phyloP scores from a whole-genome alignment of 1,140 invertebrate genomes.

The Potamilus streckersoni region DNA sequence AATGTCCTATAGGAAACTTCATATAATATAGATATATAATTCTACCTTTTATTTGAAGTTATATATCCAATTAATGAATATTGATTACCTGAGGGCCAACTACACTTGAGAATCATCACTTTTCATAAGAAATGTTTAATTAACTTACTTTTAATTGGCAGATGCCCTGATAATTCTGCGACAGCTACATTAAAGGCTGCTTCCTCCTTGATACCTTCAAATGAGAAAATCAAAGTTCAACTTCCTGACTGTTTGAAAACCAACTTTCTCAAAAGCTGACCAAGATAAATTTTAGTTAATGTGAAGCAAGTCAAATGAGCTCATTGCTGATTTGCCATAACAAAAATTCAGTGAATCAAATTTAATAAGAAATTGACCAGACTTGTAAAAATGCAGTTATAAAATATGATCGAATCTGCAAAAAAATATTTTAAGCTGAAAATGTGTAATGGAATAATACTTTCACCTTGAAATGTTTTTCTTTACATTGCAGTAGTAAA shows the following conservation, averaged over 20 bases:
- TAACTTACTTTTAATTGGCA: conserved; percentile 55
- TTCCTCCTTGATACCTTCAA: conserved; percentile 50
- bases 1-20: no score
- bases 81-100: background rate
- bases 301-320: background rate
- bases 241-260: background rate
- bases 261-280: background rate
- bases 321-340: background rate
- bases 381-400: no score
- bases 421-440: no score
- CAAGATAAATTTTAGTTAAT: background rate
- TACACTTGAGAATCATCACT: background rate
- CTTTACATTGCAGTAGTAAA: no score
- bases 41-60: no score
- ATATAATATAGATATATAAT: no score
- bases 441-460: no score
- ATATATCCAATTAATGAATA: background rate
- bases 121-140: background rate
- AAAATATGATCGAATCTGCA: no score
- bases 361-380: background rate
- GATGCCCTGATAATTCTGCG: conserved; percentile 58
- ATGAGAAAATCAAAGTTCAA: conserved; percentile 1
- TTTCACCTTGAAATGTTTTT: no score
- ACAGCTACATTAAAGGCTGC: conserved; percentile 59
- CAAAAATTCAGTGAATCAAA: background rate